Evolutionary conservation across 2,113 vertebrate species (phyloP).

Genomic region (Prochilodus magdalenae): DNA sequence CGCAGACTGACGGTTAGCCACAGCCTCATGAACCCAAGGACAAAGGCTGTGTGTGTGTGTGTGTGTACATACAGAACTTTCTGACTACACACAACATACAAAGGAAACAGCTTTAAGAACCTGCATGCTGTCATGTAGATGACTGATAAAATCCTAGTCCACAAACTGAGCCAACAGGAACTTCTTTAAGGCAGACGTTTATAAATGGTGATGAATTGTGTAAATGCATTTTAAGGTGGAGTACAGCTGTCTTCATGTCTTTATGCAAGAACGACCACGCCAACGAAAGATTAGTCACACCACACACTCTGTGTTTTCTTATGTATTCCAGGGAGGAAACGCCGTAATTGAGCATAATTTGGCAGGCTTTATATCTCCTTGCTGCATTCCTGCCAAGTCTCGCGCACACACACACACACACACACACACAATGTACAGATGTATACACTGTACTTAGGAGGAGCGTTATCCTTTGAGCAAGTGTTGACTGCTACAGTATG

Average conservation of each 20-base stretch:
- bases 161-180: constrained; percentile 27
- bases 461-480: constrained; percentile 38
- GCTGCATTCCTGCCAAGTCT: constrained; percentile 40
- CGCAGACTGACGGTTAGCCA: neutral
- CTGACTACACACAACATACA: constrained; percentile 37
- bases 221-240: constrained; percentile 33
- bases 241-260: constrained; percentile 10
- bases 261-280: neutral
- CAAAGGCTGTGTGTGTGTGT: constrained; percentile 42
- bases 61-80: constrained; percentile 44
- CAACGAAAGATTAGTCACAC: neutral
- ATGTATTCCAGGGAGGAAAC: constrained; percentile 27
- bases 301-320: constrained; percentile 17
- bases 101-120: constrained; percentile 42
- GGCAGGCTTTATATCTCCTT: constrained; percentile 43
- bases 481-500: constrained; percentile 57
- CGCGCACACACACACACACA: constrained; percentile 24
- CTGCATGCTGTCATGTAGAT: constrained; percentile 60
- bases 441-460: constrained; percentile 44
- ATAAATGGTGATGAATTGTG: constrained; percentile 28
- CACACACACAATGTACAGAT: constrained; percentile 14
- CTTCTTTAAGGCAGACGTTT: constrained; percentile 26
- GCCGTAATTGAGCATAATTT: constrained; percentile 42
- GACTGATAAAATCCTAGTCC: constrained; percentile 42
- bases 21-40: constrained; percentile 10